Conservation (phyloP, 2,797 vertebrate genomes). For the Otolemur crassicaudatus region DNA sequence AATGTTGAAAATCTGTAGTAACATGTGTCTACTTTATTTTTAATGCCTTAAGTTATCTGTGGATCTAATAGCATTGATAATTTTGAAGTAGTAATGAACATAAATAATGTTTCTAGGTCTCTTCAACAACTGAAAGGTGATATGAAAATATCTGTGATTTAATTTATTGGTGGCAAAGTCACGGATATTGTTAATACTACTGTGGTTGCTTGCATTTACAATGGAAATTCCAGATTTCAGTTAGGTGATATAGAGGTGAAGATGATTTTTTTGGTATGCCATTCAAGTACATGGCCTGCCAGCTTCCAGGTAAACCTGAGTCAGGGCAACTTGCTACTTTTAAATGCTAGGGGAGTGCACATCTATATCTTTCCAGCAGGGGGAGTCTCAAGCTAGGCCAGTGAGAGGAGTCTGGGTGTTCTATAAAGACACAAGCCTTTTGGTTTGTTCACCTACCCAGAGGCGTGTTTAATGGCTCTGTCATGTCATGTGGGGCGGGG, state of each 20-base stretch:
- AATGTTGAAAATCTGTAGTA: neutral
- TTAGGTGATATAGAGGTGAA: neutral
- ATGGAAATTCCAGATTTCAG: neutral
- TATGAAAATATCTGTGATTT: neutral
- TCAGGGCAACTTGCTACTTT: neutral
- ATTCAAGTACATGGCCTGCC: neutral
- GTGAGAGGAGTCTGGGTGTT: neutral
- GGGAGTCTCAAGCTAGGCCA: neutral
- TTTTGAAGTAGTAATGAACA: neutral
- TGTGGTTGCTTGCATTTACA: neutral
- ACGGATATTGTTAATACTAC: neutral
- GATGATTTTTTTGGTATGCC: neutral
- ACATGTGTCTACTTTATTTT: neutral
- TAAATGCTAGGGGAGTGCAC: neutral
- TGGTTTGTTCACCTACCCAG: neutral
- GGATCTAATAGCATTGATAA: neutral
- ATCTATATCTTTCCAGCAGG: constrained; percentile 53
- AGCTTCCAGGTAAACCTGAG: neutral
- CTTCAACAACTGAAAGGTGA: neutral
- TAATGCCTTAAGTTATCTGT: neutral
- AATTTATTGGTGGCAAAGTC: neutral
- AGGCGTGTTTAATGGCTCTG: fast-evolving
- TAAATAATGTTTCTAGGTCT: neutral
- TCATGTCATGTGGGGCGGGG: neutral
- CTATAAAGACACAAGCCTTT: neutral